phyloP scores from a whole-genome alignment of 2,797 vertebrate genomes.

The Pachyuromys duprasi region DNA sequence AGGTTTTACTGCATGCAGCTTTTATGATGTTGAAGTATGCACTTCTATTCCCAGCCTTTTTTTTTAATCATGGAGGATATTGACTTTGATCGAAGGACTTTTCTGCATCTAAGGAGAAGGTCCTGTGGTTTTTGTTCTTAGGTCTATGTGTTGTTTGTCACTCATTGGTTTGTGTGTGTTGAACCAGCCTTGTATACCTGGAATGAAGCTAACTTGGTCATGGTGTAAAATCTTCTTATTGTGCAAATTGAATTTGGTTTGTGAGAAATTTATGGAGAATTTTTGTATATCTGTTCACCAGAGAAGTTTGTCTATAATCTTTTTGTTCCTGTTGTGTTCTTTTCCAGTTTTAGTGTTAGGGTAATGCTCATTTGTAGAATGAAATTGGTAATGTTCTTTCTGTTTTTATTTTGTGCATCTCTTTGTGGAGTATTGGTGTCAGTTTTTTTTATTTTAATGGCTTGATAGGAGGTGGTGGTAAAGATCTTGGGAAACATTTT shows the following conservation, averaged over 20 bases:
- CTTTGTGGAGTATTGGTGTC: no score
- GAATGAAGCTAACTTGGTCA: background rate
- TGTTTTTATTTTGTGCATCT: no score
- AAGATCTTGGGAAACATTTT: no score
- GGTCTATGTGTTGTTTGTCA: background rate
- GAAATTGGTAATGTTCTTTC: background rate
- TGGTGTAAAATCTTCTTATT: background rate
- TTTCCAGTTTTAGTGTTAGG: no score
- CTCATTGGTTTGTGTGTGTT: background rate
- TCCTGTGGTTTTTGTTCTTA: background rate
- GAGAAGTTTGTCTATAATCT: background rate
- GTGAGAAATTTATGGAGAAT: background rate
- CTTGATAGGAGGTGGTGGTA: background rate
- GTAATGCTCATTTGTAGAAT: background rate
- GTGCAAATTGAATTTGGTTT: background rate
- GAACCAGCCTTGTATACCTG: background rate
- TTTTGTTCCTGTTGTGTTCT: background rate
- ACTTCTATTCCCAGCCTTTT: background rate
- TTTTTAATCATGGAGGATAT: background rate
- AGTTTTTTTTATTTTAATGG: background rate
- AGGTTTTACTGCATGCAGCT: background rate
- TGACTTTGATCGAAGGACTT: background rate
- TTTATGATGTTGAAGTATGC: background rate
- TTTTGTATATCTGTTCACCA: background rate
- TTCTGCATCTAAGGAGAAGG: background rate